Conservation (phyloP, 2,888 invertebrate genomes). For the Hydroisotoma schaefferi region DNA sequence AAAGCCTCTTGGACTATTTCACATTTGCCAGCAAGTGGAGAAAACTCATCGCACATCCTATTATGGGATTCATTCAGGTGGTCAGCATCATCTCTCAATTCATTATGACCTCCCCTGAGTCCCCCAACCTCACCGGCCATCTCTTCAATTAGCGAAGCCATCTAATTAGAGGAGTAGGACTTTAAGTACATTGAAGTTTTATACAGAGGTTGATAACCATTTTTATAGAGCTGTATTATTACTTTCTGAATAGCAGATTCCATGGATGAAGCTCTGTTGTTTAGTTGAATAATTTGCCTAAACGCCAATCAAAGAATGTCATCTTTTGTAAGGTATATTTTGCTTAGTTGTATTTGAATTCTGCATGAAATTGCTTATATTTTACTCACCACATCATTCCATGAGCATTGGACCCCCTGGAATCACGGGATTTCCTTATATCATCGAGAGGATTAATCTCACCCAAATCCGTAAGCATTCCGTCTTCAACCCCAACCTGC, state of each 20-base stretch:
- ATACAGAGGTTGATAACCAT: neutral
- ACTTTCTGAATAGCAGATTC: slow-evolving; percentile 60
- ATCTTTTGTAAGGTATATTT: too few species aligned
- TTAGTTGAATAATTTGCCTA: slow-evolving; percentile 63
- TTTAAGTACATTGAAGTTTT: too few species aligned
- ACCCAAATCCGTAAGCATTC: too few species aligned
- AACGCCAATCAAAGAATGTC: slow-evolving; percentile 61
- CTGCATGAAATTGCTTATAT: too few species aligned
- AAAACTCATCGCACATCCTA: neutral
- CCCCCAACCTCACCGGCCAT: slow-evolving; percentile 54
- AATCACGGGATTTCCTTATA: too few species aligned
- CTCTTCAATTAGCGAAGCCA: slow-evolving; percentile 62
- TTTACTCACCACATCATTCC: too few species aligned
- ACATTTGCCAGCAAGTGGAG: slow-evolving; percentile 16
- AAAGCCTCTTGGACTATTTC: slow-evolving; percentile 13
- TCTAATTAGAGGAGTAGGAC: slow-evolving; percentile 39
- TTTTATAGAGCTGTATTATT: slow-evolving; percentile 46
- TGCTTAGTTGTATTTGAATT: too few species aligned
- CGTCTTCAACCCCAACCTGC: neutral
- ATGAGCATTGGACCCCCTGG: too few species aligned
- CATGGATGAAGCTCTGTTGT: slow-evolving; percentile 63
- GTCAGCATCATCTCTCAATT: slow-evolving; percentile 14
- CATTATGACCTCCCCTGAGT: slow-evolving; percentile 50
- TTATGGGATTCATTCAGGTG: slow-evolving; percentile 3
- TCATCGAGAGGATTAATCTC: too few species aligned